A percentile compares a stretch with the other conserved stretches of the same genome.
phyloP scores from a whole-genome alignment of 2,797 vertebrate species.

The Microcaecilia unicolor region DNA sequence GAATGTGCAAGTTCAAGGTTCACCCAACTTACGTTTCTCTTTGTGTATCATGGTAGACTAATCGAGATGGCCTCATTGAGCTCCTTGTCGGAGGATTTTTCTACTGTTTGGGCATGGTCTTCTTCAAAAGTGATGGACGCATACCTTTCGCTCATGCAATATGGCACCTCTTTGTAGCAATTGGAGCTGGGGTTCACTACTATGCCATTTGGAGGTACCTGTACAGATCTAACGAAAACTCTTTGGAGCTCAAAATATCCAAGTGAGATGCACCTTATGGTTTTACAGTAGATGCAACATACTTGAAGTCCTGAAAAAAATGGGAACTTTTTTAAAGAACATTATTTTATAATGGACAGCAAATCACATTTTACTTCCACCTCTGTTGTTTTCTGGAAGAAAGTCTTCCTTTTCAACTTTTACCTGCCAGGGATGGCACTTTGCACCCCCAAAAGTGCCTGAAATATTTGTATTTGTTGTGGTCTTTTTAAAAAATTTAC shows the following conservation, averaged over 20 bases:
- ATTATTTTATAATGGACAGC: too few relatives aligned
- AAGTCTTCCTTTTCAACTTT: too few relatives aligned
- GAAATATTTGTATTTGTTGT: too few relatives aligned
- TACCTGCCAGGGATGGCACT: too few relatives aligned
- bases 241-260: slow-evolving; percentile 58
- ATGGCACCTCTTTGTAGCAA: slow-evolving; percentile 91
- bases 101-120: slow-evolving; percentile 86
- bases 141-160: slow-evolving; percentile 93
- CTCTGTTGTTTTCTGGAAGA: too few relatives aligned
- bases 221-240: slow-evolving; percentile 50
- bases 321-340: fast-evolving
- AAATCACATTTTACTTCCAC: too few relatives aligned
- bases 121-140: slow-evolving; percentile 91
- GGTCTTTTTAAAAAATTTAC: too few relatives aligned
- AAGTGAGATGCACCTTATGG: slow-evolving; percentile 39
- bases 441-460: too few relatives aligned
- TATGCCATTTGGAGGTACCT: slow-evolving; percentile 95
- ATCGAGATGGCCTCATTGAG: slow-evolving; percentile 79
- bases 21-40: background rate
- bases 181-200: slow-evolving; percentile 84
- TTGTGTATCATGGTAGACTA: slow-evolving; percentile 54
- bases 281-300: fast-evolving
- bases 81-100: slow-evolving; percentile 76
- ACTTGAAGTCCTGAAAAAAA: background rate
- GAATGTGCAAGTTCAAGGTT: too few relatives aligned